Percentiles rank a stretch among this genome's conserved stretches.
phyloP scores from a whole-genome alignment of 2,888 invertebrate genomes.

The Limnephilus auricula region DNA sequence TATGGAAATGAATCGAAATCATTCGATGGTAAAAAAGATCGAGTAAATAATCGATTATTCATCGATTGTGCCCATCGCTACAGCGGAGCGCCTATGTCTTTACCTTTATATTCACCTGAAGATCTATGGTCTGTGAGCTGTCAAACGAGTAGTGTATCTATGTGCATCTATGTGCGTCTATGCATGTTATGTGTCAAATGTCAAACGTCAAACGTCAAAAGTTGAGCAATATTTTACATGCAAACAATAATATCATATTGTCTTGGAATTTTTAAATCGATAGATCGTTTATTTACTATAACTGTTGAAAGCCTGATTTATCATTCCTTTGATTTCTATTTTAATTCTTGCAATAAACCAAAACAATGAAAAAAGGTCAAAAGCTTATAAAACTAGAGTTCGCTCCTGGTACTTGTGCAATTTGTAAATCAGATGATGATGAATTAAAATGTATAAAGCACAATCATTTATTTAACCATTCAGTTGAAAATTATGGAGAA shows the following conservation, averaged over 20 bases:
- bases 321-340: background rate
- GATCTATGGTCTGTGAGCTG: background rate
- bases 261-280: background rate
- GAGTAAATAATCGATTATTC: too few relatives aligned
- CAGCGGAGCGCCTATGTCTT: too few relatives aligned
- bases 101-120: background rate
- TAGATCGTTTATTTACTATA: background rate
- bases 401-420: background rate
- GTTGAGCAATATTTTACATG: too few relatives aligned
- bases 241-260: background rate
- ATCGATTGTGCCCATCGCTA: background rate
- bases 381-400: background rate
- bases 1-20: too few relatives aligned
- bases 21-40: too few relatives aligned
- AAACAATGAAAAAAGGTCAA: background rate
- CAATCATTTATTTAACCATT: background rate
- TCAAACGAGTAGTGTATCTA: background rate
- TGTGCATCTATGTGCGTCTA: too few relatives aligned
- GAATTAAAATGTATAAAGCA: background rate
- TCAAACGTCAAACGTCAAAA: background rate
- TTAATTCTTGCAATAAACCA: background rate
- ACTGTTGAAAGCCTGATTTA: background rate
- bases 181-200: too few relatives aligned
- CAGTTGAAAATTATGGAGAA: conserved; percentile 14
- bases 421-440: background rate